Evolutionary conservation across 2,888 invertebrate genomes (phyloP).

Genomic region (Microplitis deprimator): DNA sequence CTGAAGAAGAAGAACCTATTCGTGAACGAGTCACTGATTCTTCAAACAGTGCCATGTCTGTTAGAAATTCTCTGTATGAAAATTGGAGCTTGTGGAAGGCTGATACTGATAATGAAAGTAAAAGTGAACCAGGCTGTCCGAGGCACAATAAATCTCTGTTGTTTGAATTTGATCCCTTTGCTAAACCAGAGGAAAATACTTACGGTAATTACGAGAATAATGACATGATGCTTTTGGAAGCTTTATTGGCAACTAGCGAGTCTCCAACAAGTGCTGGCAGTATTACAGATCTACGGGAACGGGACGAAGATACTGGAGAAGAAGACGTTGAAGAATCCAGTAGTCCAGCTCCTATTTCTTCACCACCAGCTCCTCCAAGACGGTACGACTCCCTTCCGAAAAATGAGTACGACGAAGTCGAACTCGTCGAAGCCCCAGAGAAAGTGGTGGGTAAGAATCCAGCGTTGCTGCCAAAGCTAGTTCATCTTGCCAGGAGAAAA

Average conservation of each 20-base stretch:
- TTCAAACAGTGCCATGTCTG: slow-evolving; percentile 58
- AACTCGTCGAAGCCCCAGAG: slow-evolving; percentile 52
- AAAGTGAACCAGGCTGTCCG: slow-evolving; percentile 36
- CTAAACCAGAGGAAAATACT: slow-evolving; percentile 55
- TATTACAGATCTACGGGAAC: slow-evolving; percentile 70
- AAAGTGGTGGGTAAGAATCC: slow-evolving; percentile 57
- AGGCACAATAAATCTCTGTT: slow-evolving; percentile 59
- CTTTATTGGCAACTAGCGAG: slow-evolving; percentile 79
- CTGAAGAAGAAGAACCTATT: slow-evolving; percentile 56
- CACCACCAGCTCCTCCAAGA: slow-evolving; percentile 78
- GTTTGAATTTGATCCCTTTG: slow-evolving; percentile 63
- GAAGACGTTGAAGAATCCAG: slow-evolving; percentile 45
- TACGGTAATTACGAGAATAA: slow-evolving; percentile 73
- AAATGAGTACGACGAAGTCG: slow-evolving; percentile 69
- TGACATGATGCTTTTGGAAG: slow-evolving; percentile 78
- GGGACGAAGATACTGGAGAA: slow-evolving; percentile 71
- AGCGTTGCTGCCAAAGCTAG: slow-evolving; percentile 61
- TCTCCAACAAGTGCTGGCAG: slow-evolving; percentile 76
- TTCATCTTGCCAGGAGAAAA: slow-evolving; percentile 63
- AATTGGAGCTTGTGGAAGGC: slow-evolving; percentile 63
- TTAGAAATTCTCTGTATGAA: slow-evolving; percentile 72
- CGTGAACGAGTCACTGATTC: slow-evolving; percentile 52
- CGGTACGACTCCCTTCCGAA: slow-evolving; percentile 78
- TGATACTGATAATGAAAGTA: slow-evolving; percentile 62
- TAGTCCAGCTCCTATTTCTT: slow-evolving; percentile 54